Percentiles rank a stretch among this genome's conserved stretches.
Conservation (phyloP, 2,888 invertebrate species). For the Nemoura dubitans region DNA sequence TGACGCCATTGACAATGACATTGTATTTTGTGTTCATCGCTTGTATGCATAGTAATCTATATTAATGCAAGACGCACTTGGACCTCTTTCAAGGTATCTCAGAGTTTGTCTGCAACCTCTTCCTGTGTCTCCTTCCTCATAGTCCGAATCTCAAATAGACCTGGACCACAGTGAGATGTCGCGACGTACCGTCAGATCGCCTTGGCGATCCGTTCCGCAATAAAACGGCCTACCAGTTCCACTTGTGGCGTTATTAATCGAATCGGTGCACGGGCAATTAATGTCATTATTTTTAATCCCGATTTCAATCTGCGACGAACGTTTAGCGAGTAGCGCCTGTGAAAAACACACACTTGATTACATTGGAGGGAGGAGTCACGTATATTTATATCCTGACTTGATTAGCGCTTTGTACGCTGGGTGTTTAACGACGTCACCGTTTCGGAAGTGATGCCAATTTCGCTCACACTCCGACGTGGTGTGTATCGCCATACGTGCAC, state of each 20-base stretch:
- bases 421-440: background rate
- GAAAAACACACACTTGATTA: background rate
- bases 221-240: background rate
- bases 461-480: background rate
- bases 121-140: background rate
- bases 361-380: background rate
- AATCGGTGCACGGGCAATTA: no score
- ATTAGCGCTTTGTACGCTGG: background rate
- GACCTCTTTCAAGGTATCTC: background rate
- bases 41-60: background rate
- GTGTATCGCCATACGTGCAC: background rate
- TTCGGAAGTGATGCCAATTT: conserved; percentile 7
- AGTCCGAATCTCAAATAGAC: background rate
- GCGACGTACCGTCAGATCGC: background rate
- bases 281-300: background rate
- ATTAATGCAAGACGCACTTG: background rate
- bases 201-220: background rate
- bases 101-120: background rate
- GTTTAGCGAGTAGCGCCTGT: background rate
- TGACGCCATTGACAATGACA: background rate
- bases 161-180: background rate
- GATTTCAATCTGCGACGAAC: background rate
- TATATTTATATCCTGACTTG: background rate
- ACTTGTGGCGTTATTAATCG: background rate
- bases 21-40: background rate